Base-by-base conservation (phyloP, 2,113 vertebrate species). In the Cryptoleucopteryx plumbea region DNA sequence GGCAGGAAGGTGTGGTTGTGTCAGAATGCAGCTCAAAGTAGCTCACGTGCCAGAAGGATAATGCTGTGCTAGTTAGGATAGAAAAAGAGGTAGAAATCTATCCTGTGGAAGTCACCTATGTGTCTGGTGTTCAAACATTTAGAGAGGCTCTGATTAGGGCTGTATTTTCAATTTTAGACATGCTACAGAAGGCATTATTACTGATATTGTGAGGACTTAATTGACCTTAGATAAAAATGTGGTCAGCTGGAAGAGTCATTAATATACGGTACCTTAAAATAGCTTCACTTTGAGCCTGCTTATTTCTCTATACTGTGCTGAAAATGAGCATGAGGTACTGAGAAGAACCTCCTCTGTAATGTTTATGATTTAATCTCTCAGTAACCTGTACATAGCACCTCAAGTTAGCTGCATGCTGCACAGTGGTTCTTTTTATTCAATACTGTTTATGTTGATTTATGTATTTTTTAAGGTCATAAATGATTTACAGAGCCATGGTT, bases 191-290 rank as follows among this genome's bases (percentile, higher is more conserved):
- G 43, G 21, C 31, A 32, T 81, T 82, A 36, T 71, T 42, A 50
- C 31, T 25, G 26, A 5, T 77, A 43, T 55, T 86, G 38, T 88
- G 55, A 66, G 63, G 52, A 84, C 36, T 82, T 71, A 78, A 81
- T 82, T 91, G 92, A 89, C 83, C 88, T 87, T 82, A 84, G 68
- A 68, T 82, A 92, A 91, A 90, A 89, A 61, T 43, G 21, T 68
- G 31, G 29, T 88, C 74, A 80, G 36, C 62, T 93, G 58, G 38
- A 85, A 74, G 67, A 86, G 27, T 59, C 50, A 48, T 73, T 78
- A 71, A 29, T 59, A 16, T 88, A 22, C n/a, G 67, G 42, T 45
- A 43, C 56, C 59, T 94, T 86, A 94, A 89, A 96, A 92, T n/a
- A 93, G 52, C 65, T 84, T 67, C 25, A 48, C 10, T 90, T 93